Conservation (phyloP, 2,888 invertebrate species). For the Pantelozetes paolii region DNA sequence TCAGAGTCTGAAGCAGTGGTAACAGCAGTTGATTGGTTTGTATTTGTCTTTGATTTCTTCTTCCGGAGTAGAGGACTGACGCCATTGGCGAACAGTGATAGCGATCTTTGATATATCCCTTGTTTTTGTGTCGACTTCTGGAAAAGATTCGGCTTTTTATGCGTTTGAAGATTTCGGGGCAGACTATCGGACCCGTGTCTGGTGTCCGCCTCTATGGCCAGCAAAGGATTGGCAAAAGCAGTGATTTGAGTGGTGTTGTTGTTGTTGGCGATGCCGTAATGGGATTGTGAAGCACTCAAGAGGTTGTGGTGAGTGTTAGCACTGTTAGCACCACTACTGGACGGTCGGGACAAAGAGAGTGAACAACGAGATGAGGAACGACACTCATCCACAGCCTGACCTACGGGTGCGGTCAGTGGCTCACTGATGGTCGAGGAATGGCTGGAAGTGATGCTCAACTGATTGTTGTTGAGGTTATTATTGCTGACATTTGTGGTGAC, state of each 20-base stretch:
- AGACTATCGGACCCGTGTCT: constrained; percentile 42
- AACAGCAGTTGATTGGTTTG: background rate
- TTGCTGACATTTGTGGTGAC: constrained; percentile 22
- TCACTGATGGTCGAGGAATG: constrained; percentile 25
- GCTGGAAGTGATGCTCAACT: background rate
- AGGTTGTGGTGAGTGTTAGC: constrained; percentile 9
- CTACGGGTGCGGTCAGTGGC: background rate
- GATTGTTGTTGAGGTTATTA: constrained; percentile 26
- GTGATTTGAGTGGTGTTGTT: constrained; percentile 1
- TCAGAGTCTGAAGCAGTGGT: background rate
- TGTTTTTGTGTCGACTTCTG: constrained; percentile 32
- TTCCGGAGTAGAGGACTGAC: constrained; percentile 44
- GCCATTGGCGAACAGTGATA: constrained; percentile 47
- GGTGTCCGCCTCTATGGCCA: constrained; percentile 48
- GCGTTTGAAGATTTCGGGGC: constrained; percentile 38
- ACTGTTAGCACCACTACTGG: constrained; percentile 18
- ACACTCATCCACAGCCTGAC: background rate
- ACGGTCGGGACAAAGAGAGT: constrained; percentile 37
- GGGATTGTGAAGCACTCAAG: constrained; percentile 17
- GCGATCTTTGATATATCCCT: constrained; percentile 47
- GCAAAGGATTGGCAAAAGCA: constrained; percentile 47
- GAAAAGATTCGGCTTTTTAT: constrained; percentile 1
- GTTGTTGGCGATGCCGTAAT: constrained; percentile 38
- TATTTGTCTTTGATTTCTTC: constrained; percentile 40
- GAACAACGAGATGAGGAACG: constrained; percentile 22